Base-by-base conservation (phyloP, 2,113 vertebrate genomes). In the Podarcis cretensis region DNA sequence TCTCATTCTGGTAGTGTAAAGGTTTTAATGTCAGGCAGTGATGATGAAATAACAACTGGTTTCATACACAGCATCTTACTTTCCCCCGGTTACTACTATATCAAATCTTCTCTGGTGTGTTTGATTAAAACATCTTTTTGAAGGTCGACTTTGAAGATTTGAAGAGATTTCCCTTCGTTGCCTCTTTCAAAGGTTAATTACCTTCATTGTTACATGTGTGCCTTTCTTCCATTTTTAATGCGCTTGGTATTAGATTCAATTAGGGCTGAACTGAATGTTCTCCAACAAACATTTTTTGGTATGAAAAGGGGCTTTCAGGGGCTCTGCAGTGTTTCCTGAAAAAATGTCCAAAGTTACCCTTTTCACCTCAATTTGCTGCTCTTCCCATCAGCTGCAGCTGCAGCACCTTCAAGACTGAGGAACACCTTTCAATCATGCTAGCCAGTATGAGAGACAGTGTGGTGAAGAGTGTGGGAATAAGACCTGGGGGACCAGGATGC, bases 111-210 rank as follows among this genome's bases (percentile, higher is more conserved):
- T 80, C 3, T 69, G 54, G 43, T 57, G 40, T 69, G 21, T 87
- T 27, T 80, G 40, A 80, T 87, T 69, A 87, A 87, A 87, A 69
- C 63, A 80, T 71, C 40, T 80, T 80, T 69, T 80, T 80, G 77
- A 54, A 87, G 65, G 76, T 87, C 65, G 80, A n/a, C 65, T 71
- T 71, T 80, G 65, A 87, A 69, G 85, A 71, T 80, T 35, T 71
- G 40, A 80, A 80, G 65, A 87, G 40, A 79, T 71, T 87, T 87
- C 76, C 76, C 84, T 35, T 63, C 12, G 43, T 48, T 35, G 21
- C 54, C 27, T 80, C n/a, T 87, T 80, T 66, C 76, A 79, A 68
- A 86, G 85, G 75, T 86, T 86, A 86, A 86, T 86, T 80, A 80
- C 40, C 66, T 87, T 69, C 76, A 80, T 87, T 87, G 66, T 71